Percentiles rank a stretch among this genome's conserved stretches.
Conservation (phyloP, 2,113 vertebrate genomes). For the Chascanopsetta lugubris region DNA sequence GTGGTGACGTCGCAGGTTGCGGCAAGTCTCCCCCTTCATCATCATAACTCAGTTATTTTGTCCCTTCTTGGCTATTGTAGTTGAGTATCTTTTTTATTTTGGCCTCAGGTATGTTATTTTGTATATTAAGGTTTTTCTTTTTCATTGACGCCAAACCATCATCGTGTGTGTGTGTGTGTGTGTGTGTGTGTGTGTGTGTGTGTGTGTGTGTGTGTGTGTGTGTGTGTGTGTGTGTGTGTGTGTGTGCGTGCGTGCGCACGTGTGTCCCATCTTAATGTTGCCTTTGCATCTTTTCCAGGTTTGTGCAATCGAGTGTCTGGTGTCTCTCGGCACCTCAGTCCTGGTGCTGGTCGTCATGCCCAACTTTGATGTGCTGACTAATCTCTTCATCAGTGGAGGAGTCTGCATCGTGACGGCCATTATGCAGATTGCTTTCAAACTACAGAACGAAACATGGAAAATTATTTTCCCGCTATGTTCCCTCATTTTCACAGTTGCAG, state of each 20-base stretch:
- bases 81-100: background rate
- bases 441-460: constrained; percentile 76
- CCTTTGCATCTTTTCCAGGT: constrained; percentile 67
- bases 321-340: constrained; percentile 78
- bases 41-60: too few species aligned
- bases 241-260: too few species aligned
- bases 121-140: background rate
- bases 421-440: constrained; percentile 72
- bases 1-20: too few species aligned
- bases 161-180: background rate
- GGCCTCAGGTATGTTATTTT: background rate
- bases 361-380: constrained; percentile 82
- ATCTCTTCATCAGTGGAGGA: constrained; percentile 82
- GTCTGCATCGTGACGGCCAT: constrained; percentile 78
- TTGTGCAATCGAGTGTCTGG: constrained; percentile 74
- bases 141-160: background rate
- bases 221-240: too few species aligned
- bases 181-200: too few species aligned
- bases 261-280: background rate
- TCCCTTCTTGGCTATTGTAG: too few species aligned
- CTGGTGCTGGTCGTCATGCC: constrained; percentile 83
- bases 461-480: constrained; percentile 81
- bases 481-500: constrained; percentile 69
- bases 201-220: too few species aligned
- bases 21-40: too few species aligned